Base-by-base conservation (phyloP, 2,888 invertebrate genomes). In the Acheta domesticus region DNA sequence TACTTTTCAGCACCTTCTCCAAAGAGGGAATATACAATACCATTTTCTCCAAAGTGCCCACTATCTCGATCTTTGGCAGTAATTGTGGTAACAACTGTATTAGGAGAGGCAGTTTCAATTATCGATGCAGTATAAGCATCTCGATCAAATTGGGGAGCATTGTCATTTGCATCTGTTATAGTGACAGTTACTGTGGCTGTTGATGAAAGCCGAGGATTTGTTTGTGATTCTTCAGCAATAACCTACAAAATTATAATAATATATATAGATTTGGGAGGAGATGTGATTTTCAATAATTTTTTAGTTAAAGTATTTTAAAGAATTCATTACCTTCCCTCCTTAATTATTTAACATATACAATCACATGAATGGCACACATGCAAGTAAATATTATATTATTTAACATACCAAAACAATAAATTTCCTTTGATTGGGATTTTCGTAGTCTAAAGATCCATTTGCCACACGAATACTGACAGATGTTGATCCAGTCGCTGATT, bases 401-500 rank as follows among this genome's bases (percentile, higher is more conserved):
- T 20, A 74, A 83, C 86, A 88, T 85, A 93, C 94, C 86, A 96
- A 89, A 77, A 96, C 91, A 83, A 96, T 94, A 85, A 96, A 96
- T 87, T 96, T 96, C 82, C 96, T 90, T 86, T 96, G 95, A 87
- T 96, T 96, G 19, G 95, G 95, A 86, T 96, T 95, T 86, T 97
- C 96, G 85, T 94, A 96, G 86, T 96, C 96, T 81, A 97, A 88
- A 2, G 92, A 91, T 80, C 91, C 93, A 84, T 95, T 93, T 82
- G 93, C 92, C 0, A 96, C 92, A 23, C 94, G 90, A 80, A 97
- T 92, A 20, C 93, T 94, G 74, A 96, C 94, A 49, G 93, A 91
- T 0, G 96, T 93, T 81, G 93, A 93, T 62, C 96, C 96, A 0
- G 91, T 91, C 0, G 94, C 96, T 49, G 90, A 88, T 79, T 92